Conservation (phyloP, 2,888 invertebrate species). For the Cataglyphis rosenhaueri region DNA sequence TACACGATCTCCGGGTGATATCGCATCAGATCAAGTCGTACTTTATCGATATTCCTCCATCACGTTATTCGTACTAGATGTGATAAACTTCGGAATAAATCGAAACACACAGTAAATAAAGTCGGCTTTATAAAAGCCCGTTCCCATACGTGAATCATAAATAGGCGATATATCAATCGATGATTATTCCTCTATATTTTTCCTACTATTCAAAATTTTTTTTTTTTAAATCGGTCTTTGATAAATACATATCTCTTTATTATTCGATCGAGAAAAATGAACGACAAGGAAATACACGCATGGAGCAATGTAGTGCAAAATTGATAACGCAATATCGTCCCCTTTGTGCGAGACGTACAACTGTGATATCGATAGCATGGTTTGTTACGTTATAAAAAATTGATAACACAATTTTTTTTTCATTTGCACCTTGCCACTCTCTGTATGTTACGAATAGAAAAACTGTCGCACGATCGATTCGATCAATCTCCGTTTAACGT, state of each 20-base stretch:
- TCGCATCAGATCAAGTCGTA: not conserved
- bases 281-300: not conserved
- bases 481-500: constrained; percentile 38
- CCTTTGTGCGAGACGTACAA: not conserved
- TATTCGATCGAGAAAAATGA: constrained; percentile 9
- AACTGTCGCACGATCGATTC: not conserved
- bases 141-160: not conserved
- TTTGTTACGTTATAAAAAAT: constrained; percentile 35
- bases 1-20: not conserved
- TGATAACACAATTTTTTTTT: constrained; percentile 35
- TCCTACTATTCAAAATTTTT: not conserved
- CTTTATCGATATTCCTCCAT: constrained; percentile 3
- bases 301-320: constrained; percentile 28
- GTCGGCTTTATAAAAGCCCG: not conserved
- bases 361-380: constrained; percentile 8
- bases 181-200: constrained; percentile 10
- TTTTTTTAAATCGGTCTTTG: not conserved
- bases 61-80: not conserved
- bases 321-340: constrained; percentile 30
- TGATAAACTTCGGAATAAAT: constrained; percentile 1
- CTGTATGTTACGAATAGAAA: not conserved
- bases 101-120: not conserved
- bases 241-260: not conserved
- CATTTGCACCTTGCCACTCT: not conserved
- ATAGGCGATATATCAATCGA: not conserved